Evolutionary conservation across 2,888 invertebrate species (phyloP).

Genomic region (Pecten maximus): DNA sequence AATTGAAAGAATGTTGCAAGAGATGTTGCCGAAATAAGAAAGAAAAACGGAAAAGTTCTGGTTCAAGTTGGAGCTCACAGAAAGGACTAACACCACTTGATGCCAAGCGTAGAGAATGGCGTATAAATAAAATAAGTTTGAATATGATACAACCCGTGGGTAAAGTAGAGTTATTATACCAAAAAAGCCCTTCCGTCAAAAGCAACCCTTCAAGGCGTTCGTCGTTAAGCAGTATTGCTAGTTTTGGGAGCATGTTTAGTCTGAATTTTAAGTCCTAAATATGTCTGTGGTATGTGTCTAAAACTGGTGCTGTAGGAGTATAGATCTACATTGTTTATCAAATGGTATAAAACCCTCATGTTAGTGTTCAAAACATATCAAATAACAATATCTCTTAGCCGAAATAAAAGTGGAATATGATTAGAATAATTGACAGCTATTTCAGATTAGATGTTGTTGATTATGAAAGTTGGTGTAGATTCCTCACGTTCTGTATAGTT

Average conservation of each 20-base stretch:
- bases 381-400: too few relatives aligned
- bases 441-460: too few relatives aligned
- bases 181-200: neutral
- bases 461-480: too few relatives aligned
- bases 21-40: neutral
- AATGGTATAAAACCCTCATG: too few relatives aligned
- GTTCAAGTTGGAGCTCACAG: neutral
- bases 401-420: too few relatives aligned
- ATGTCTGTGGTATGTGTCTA: neutral
- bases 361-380: too few relatives aligned
- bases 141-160: slow-evolving; percentile 2
- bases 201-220: neutral
- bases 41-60: neutral
- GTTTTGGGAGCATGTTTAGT: slow-evolving; percentile 9
- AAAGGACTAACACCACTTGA: neutral
- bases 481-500: too few relatives aligned
- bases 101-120: neutral
- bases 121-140: slow-evolving; percentile 1
- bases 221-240: neutral
- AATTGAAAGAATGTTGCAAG: neutral
- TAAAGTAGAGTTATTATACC: neutral
- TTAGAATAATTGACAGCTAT: too few relatives aligned
- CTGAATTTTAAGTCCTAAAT: neutral
- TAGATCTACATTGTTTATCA: too few relatives aligned
- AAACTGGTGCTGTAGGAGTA: neutral